A percentile compares a stretch with the other conserved stretches of the same genome.
These are phyloP conservation scores for Hoplodrina blanda DNA, from an alignment of 2,888 invertebrate genomes.

Conservation along the genomic window DNA sequence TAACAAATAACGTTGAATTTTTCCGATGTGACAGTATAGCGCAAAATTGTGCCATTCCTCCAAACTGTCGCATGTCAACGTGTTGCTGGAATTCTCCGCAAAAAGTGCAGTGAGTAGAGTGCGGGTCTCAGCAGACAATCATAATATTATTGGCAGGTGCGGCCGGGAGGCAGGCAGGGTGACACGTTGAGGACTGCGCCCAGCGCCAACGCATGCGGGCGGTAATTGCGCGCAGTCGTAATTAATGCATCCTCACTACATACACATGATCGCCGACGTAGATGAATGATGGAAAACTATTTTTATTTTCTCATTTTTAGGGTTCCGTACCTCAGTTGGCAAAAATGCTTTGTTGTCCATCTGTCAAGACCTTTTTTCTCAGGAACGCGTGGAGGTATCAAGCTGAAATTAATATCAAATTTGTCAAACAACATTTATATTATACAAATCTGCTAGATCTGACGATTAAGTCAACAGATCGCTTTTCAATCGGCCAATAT, in stretches of 20 bases:
- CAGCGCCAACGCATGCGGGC: conserved; percentile 53
- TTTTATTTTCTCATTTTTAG: not conserved
- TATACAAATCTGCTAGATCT: conserved; percentile 14
- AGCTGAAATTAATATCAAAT: no score
- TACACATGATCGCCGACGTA: conserved; percentile 4
- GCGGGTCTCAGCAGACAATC: conserved; percentile 24
- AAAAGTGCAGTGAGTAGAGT: conserved; percentile 3
- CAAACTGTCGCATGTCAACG: conserved; percentile 11
- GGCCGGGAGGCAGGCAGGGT: conserved; percentile 17
- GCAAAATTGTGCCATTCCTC: conserved; percentile 8
- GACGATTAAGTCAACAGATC: conserved; percentile 36
- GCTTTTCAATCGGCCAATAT: conserved; percentile 24
- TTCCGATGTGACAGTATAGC: not conserved
- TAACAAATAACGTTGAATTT: conserved; percentile 10
- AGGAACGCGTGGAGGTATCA: no score
- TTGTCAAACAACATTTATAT: conserved; percentile 10
- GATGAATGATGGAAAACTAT: conserved; percentile 7
- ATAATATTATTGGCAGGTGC: conserved; percentile 56
- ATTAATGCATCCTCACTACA: conserved; percentile 36
- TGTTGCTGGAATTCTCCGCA: conserved; percentile 4
- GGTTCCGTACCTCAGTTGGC: no score
- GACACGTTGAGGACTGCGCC: conserved; percentile 24
- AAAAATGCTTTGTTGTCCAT: no score
- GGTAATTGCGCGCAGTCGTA: conserved; percentile 47
- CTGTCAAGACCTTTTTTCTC: no score